These are phyloP conservation scores for Acronicta aceris DNA, from an alignment of 2,888 invertebrate genomes.

Conservation along the genomic window DNA sequence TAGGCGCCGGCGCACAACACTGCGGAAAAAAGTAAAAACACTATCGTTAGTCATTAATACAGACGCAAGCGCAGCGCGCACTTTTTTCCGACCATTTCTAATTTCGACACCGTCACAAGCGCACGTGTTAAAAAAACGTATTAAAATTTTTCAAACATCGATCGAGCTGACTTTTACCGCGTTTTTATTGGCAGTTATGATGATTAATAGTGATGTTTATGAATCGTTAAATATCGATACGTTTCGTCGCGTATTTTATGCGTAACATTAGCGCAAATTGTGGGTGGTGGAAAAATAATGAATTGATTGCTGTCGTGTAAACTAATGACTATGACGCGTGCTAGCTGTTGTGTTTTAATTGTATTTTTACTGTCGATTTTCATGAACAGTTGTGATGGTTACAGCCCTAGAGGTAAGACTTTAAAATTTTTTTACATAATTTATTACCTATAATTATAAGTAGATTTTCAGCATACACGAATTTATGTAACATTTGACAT, in stretches of 20 bases:
- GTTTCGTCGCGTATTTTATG: conserved; percentile 47
- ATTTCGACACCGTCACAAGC: conserved; percentile 72
- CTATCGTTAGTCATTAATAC: conserved; percentile 82
- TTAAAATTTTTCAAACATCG: conserved; percentile 38
- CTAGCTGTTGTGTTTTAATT: conserved; percentile 61
- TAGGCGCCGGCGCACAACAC: conserved; percentile 75
- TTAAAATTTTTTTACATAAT: not conserved
- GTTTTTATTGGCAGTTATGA: conserved; percentile 52
- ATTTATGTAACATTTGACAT: not conserved
- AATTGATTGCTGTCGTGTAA: conserved; percentile 53
- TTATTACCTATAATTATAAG: no score
- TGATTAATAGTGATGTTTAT: conserved; percentile 64
- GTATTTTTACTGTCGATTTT: conserved; percentile 62
- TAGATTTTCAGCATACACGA: not conserved
- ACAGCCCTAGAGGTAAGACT: conserved; percentile 82
- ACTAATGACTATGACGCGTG: conserved; percentile 59
- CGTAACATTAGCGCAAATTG: conserved; percentile 47
- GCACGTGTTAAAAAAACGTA: conserved; percentile 67
- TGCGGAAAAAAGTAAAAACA: conserved; percentile 87
- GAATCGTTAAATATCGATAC: conserved; percentile 54
- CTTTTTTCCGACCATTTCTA: conserved; percentile 84
- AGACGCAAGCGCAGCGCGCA: conserved; percentile 68
- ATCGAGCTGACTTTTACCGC: conserved; percentile 57
- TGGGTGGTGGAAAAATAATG: conserved; percentile 51
- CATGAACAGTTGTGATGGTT: conserved; percentile 68